Conservation (phyloP, 2,888 invertebrate species). For the Escarpia spicata region DNA sequence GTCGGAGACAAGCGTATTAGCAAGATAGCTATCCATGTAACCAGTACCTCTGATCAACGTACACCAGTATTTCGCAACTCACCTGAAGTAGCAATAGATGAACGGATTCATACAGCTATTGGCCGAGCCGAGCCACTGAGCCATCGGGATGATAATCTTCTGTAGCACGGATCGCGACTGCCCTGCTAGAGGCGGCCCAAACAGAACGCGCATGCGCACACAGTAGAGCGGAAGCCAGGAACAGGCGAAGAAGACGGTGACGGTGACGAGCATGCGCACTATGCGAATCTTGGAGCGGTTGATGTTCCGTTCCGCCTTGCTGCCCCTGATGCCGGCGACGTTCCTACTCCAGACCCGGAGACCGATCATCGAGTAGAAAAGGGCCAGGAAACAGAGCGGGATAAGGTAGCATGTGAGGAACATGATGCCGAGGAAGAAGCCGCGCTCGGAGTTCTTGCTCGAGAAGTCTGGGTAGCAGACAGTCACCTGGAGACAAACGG, state of each 20-base stretch:
- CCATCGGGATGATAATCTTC: slow-evolving; percentile 79
- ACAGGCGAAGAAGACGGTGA: slow-evolving; percentile 90
- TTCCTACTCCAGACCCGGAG: slow-evolving; percentile 85
- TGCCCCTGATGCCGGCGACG: slow-evolving; percentile 86
- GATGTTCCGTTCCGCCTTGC: slow-evolving; percentile 51
- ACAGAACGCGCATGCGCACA: slow-evolving; percentile 85
- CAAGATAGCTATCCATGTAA: not conserved
- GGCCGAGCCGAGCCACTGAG: slow-evolving; percentile 91
- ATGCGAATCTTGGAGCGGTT: slow-evolving; percentile 92
- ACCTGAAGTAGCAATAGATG: slow-evolving; percentile 85
- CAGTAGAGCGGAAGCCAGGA: slow-evolving; percentile 93
- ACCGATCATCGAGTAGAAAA: slow-evolving; percentile 93
- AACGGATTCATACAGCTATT: slow-evolving; percentile 96
- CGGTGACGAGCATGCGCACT: slow-evolving; percentile 92
- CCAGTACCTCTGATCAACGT: not conserved
- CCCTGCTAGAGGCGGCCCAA: slow-evolving; percentile 70
- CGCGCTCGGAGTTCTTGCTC: slow-evolving; percentile 63
- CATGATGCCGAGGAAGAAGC: slow-evolving; percentile 89
- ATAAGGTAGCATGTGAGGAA: slow-evolving; percentile 89
- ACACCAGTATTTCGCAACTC: not conserved
- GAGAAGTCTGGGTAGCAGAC: slow-evolving; percentile 32
- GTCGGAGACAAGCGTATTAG: not conserved
- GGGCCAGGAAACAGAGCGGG: slow-evolving; percentile 88
- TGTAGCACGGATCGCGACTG: slow-evolving; percentile 17
- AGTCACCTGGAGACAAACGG: not conserved